Evolutionary conservation across 2,113 vertebrate species (phyloP).

Genomic region (Paradisaea rubra): DNA sequence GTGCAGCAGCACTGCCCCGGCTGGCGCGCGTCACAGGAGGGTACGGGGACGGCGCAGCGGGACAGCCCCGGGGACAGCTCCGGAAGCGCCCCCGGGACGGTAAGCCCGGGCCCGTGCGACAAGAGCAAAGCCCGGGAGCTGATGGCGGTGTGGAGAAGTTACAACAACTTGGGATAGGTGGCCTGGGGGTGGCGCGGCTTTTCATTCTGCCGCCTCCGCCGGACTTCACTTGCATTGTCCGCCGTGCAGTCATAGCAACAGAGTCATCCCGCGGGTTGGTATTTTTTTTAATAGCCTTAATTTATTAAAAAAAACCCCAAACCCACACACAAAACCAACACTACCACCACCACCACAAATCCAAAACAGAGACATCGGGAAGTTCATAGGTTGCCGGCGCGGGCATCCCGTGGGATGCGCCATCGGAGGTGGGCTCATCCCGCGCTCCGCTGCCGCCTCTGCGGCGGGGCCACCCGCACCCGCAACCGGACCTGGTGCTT

Average conservation of each 20-base stretch:
- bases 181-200: not conserved
- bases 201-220: not conserved
- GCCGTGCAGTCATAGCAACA: not conserved
- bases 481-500: not conserved
- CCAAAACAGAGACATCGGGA: not conserved
- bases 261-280: not conserved
- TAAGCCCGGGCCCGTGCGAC: not conserved
- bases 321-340: not conserved
- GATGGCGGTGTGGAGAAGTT: conserved; percentile 23
- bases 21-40: not conserved
- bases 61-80: not conserved
- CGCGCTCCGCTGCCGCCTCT: not conserved
- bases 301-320: not conserved
- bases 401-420: not conserved
- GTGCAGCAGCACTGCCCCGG: not conserved
- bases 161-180: not conserved
- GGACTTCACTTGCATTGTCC: not conserved
- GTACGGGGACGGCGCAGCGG: not conserved
- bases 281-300: not conserved
- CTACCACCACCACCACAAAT: not conserved
- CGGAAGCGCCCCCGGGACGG: not conserved
- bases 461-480: too few relatives aligned
- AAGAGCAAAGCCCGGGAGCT: not conserved
- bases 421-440: not conserved
- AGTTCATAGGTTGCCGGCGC: not conserved